Base-by-base conservation (phyloP, 1,140 invertebrate species). In the Radopholus similis region DNA sequence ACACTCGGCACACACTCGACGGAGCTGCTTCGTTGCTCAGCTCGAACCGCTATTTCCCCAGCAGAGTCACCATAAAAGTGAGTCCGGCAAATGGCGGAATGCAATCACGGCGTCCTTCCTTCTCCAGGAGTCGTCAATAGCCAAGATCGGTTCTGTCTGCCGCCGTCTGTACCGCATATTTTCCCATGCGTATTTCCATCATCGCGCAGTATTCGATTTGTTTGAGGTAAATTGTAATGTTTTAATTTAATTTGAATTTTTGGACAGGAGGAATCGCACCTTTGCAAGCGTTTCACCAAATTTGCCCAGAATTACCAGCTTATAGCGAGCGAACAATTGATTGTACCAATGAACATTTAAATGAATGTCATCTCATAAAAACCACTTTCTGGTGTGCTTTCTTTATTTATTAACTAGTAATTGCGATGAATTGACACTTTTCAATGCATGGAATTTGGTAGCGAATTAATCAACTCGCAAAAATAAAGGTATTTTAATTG, bases 11-110 rank as follows among this genome's bases (percentile, higher is more conserved):
- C 83, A 99, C 96, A n/a, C 85, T 99, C 57, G 96, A 99, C 85
- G 95, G 95, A 21, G 95, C 96, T 64, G 94, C 95, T 57, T 97
- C 94, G 86, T 86, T 98, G 68, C 87, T 99, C 34, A 99, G 98
- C 85, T 96, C 92, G 84, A 97, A 97, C 85, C 97, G 97, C 88
- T 98, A 99, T 86, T 99, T 99, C 86, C 95, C 95, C 67, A 97
- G 94, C 89, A 90, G 95, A 84, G 92, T 98, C 11, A 96, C 91
- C 84, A 97, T 98, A 77, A 97, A n/a, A n/a, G n/a, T n/a, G n/a
- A n/a, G n/a, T n/a, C n/a, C n/a, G n/a, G n/a, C n/a, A n/a, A n/a
- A n/a, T n/a, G n/a, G n/a, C n/a, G n/a, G n/a, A n/a, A n/a, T n/a
- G n/a, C n/a, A n/a, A n/a, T n/a, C n/a, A n/a, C n/a, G n/a, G n/a